Conservation (phyloP, 2,797 vertebrate species). For the Gila robusta region DNA sequence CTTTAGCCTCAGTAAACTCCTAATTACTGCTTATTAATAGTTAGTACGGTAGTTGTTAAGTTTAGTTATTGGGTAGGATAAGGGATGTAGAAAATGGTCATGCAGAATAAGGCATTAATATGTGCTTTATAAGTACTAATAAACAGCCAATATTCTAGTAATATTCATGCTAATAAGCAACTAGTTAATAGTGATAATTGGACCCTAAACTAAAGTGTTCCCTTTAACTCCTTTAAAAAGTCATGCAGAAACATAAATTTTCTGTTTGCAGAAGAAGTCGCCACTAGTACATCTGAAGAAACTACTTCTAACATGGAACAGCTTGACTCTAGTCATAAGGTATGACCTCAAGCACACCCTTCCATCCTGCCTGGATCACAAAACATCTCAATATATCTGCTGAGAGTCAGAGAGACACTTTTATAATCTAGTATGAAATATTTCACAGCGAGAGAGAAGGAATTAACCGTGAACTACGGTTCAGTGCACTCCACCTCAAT, state of each 20-base stretch:
- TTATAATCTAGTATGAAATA: constrained; percentile 6
- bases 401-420: constrained; percentile 4
- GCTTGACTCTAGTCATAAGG: constrained; percentile 40
- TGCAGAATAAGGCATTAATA: too few species aligned
- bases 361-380: neutral
- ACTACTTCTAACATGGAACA: constrained; percentile 23
- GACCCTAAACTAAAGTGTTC: too few species aligned
- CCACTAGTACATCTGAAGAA: constrained; percentile 10
- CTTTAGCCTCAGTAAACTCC: too few species aligned
- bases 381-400: neutral
- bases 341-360: constrained; percentile 19
- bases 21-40: too few species aligned
- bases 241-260: neutral
- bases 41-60: too few species aligned
- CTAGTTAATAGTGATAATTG: too few species aligned
- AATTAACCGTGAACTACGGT: neutral
- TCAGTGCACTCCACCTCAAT: constrained; percentile 4
- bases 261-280: constrained; percentile 27
- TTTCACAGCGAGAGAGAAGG: constrained; percentile 11
- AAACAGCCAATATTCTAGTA: too few species aligned
- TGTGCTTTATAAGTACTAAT: too few species aligned
- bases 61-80: too few species aligned
- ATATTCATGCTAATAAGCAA: too few species aligned
- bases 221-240: neutral
- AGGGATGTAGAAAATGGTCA: too few species aligned